phyloP scores from a whole-genome alignment of 2,113 vertebrate species.

The Oenanthe oenanthe region DNA sequence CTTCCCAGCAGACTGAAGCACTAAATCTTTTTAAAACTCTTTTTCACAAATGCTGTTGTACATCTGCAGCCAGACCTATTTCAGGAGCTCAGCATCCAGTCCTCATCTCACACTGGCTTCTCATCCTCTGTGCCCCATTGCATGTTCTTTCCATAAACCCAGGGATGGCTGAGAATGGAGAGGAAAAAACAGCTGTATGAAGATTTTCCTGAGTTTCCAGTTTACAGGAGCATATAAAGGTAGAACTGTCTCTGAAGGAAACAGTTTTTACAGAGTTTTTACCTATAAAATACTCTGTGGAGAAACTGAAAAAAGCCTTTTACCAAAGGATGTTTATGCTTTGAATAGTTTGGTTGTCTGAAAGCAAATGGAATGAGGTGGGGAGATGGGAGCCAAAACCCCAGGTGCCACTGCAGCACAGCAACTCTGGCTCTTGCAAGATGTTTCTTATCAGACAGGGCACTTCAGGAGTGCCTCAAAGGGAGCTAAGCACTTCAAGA shows the following conservation, averaged over 20 bases:
- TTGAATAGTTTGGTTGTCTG: constrained; percentile 39
- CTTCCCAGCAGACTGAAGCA: constrained; percentile 6
- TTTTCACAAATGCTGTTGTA: constrained; percentile 8
- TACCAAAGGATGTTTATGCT: constrained; percentile 4
- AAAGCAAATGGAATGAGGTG: neutral
- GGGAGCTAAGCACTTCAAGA: neutral
- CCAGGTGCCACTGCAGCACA: neutral
- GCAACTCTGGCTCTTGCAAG: neutral
- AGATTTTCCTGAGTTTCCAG: neutral
- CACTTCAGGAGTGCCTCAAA: neutral
- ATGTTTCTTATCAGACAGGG: neutral
- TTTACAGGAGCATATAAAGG: constrained; percentile 12
- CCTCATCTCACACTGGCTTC: neutral
- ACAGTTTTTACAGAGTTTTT: neutral
- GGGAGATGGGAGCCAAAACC: neutral
- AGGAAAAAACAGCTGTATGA: constrained; percentile 12
- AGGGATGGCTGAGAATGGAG: neutral
- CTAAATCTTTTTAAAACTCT: constrained; percentile 13
- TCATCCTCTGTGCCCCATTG: neutral
- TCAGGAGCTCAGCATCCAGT: constrained; percentile 14
- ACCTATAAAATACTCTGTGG: neutral
- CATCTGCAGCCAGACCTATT: constrained; percentile 6
- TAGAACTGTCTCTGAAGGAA: constrained; percentile 21
- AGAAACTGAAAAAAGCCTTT: constrained; percentile 41
- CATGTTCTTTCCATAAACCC: constrained; percentile 48